phyloP scores from a whole-genome alignment of 2,888 invertebrate species.

The Rhaphigaster nebulosa region DNA sequence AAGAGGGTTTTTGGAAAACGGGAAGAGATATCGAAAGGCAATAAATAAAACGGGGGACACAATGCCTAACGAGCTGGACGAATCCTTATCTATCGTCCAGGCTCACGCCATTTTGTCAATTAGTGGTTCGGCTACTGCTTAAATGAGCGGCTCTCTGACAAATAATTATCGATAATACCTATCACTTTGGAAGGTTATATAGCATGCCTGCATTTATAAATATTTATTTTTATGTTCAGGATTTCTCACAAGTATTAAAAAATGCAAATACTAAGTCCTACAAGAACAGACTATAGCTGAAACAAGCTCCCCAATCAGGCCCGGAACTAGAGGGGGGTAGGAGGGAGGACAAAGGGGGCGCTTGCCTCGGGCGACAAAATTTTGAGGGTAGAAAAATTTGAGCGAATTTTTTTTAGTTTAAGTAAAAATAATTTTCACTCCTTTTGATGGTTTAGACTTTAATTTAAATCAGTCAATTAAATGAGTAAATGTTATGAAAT shows the following conservation, averaged over 20 bases:
- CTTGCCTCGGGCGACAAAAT: no score
- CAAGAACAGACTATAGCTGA: no score
- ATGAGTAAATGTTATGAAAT: no score
- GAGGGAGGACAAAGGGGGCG: no score
- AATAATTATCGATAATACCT: conserved; percentile 21
- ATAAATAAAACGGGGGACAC: conserved; percentile 31
- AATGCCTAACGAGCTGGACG: conserved; percentile 18
- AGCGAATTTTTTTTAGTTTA: no score
- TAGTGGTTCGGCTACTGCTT: conserved; percentile 28
- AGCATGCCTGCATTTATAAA: neutral
- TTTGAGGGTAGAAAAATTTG: no score
- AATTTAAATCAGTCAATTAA: no score
- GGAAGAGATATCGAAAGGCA: conserved; percentile 30
- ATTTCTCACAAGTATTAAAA: neutral
- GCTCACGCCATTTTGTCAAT: conserved; percentile 33
- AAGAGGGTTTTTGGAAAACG: conserved; percentile 21
- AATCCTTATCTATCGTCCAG: conserved; percentile 12
- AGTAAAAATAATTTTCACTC: no score
- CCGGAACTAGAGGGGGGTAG: no score
- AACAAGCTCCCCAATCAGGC: no score
- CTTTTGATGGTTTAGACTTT: no score
- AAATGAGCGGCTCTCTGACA: neutral
- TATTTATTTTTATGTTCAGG: neutral
- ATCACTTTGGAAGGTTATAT: neutral
- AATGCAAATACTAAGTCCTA: no score